Base-by-base conservation (phyloP, 2,797 vertebrate species). In the Poeciliopsis gracilis region DNA sequence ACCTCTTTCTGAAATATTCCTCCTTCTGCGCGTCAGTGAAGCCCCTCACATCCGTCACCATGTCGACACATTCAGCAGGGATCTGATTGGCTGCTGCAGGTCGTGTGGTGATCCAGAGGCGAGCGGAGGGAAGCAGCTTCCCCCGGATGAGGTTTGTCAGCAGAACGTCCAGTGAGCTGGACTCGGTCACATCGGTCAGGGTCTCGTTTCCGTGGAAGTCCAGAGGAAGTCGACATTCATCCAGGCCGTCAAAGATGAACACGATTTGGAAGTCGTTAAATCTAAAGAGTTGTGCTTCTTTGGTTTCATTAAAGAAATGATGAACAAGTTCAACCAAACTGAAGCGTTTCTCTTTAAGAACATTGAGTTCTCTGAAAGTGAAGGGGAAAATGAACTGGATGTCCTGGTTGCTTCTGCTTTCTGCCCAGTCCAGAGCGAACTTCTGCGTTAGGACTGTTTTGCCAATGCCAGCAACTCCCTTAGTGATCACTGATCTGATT, bases 381-480 rank as follows among this genome's bases (percentile, higher is more conserved):
- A 70, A 70, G 25, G 67, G 67, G 25, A 70, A 70, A 12, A 70
- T 70, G 41, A 70, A 70, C 67, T 45, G 67, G 67, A 70, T 70
- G 41, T 70, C 67, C 25, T 70, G 67, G 41, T 70, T 73, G 72
- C 20, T 53, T 38, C 30, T 53, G 49, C 15, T 25, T 73, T 75
- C 53, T 30, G 73, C 73, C 73, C 73, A 75, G 73, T 61, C 73
- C 55, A 75, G 73, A 53, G 49, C 18, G 33, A 73, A 73, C 23
- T 73, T 73, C 33, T 73, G 72, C 0, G 72, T 73, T 16, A 73
- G 8, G 33, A 73, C 10, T 3, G 72, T 45, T 45, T 70, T 70
- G 1, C 67, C 67, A 8, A 45, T 45, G 1, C 41, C 67, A n/a
- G 67, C 67, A 0, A 70, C 41, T n/a, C 67, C 67, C 1, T 70